These are phyloP conservation scores for Megalonaias nervosa DNA, from an alignment of 1,140 invertebrate species.

Conservation along the genomic window DNA sequence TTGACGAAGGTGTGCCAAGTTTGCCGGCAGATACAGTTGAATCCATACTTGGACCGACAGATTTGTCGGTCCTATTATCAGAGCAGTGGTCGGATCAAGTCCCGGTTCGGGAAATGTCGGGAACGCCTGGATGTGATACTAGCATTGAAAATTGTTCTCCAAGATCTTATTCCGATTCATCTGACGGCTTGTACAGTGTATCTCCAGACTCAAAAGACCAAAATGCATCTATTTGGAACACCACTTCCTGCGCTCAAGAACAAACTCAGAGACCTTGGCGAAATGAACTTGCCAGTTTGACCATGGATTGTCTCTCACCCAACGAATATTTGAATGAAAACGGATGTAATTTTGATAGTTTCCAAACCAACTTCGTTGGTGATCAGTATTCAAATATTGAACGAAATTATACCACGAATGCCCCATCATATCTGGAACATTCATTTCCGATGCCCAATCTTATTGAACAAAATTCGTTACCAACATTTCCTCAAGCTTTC, in stretches of 20 bases:
- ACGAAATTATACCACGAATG: not conserved
- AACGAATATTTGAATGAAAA: not conserved
- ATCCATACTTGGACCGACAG: conserved; percentile 50
- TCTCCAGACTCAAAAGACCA: conserved; percentile 23
- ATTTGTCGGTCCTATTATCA: conserved; percentile 48
- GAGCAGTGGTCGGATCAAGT: conserved; percentile 41
- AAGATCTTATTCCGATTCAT: conserved; percentile 45
- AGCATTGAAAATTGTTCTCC: conserved; percentile 45
- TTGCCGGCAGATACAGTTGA: conserved; percentile 51
- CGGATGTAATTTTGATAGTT: not conserved
- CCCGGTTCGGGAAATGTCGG: conserved; percentile 27
- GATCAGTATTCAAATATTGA: not conserved
- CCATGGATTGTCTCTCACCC: not conserved
- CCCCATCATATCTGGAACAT: not conserved
- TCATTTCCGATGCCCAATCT: not conserved
- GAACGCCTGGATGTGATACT: conserved; percentile 28
- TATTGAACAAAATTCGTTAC: conserved; percentile 22
- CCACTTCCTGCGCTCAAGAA: not conserved
- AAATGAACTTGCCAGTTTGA: not conserved
- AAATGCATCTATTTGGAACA: conserved; percentile 19
- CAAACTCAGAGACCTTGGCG: not conserved
- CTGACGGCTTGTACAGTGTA: conserved; percentile 41
- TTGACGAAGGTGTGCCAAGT: conserved; percentile 13
- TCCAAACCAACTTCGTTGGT: not conserved
- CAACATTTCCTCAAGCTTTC: conserved; percentile 53